Conservation (phyloP, 2,888 invertebrate species). For the Hololepta plana region DNA sequence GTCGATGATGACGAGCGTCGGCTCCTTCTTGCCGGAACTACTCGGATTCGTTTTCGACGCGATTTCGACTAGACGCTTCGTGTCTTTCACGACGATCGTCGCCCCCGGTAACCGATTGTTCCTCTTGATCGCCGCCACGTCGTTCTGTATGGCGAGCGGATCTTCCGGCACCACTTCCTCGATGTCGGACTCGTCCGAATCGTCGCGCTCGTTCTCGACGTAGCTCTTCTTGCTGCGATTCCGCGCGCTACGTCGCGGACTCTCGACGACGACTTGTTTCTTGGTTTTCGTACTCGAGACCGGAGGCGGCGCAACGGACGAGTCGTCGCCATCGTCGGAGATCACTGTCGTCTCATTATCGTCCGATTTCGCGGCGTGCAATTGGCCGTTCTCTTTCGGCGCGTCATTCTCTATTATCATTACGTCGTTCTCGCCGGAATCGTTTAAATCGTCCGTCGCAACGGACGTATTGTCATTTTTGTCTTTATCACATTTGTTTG, state of each 20-base stretch:
- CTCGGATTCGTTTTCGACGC: conserved; percentile 33
- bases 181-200: conserved; percentile 36
- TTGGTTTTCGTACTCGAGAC: no score
- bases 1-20: conserved; percentile 61
- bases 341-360: no score
- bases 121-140: neutral
- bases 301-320: no score
- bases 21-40: conserved; percentile 43
- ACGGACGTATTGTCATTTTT: conserved; percentile 4
- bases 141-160: conserved; percentile 29
- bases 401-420: conserved; percentile 23
- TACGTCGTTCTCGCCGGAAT: conserved; percentile 22
- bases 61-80: conserved; percentile 50
- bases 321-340: no score
- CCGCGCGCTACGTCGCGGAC: no score
- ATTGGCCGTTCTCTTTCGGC: conserved; percentile 25
- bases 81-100: conserved; percentile 51
- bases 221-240: no score
- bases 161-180: conserved; percentile 44
- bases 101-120: conserved; percentile 11
- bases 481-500: conserved; percentile 23
- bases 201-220: conserved; percentile 12
- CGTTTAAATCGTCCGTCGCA: conserved; percentile 15
- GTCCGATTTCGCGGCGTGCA: no score
- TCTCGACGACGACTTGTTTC: no score